phyloP scores from a whole-genome alignment of 2,797 vertebrate species.

The Sebastes diaconus region DNA sequence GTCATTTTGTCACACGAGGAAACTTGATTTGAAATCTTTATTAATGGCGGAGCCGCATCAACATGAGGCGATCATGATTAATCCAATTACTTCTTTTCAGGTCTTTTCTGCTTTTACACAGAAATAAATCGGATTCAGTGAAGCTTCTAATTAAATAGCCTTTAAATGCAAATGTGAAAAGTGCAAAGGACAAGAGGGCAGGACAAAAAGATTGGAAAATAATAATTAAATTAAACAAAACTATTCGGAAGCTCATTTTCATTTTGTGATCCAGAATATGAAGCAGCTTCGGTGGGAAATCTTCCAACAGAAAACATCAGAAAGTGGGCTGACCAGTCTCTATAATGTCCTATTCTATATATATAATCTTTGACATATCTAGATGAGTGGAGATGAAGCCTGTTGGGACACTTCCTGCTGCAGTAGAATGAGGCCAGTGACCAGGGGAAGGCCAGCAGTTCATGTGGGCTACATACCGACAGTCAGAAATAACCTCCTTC shows the following conservation, averaged over 20 bases:
- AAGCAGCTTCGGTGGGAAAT: not conserved
- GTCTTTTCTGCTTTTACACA: not conserved
- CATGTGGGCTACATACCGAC: conserved; percentile 41
- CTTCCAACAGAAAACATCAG: too few species aligned
- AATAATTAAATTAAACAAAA: not conserved
- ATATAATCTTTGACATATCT: conserved; percentile 18
- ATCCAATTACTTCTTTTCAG: not conserved
- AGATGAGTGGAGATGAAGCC: conserved; percentile 34
- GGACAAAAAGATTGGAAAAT: not conserved
- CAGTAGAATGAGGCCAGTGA: conserved; percentile 78
- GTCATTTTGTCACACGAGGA: not conserved
- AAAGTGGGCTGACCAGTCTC: not conserved
- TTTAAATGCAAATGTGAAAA: not conserved
- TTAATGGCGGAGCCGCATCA: accelerated
- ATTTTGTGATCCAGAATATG: not conserved
- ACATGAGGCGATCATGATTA: not conserved
- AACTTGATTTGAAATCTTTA: not conserved
- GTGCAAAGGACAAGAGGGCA: not conserved
- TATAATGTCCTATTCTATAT: conserved; percentile 11
- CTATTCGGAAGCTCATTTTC: not conserved
- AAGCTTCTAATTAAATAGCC: not conserved
- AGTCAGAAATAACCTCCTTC: conserved; percentile 47
- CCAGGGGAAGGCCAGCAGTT: conserved; percentile 68
- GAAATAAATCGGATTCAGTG: not conserved
- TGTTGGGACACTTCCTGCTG: conserved; percentile 56